Evolutionary conservation across 2,888 invertebrate genomes (phyloP).

Genomic region (Parnassius apollo): DNA sequence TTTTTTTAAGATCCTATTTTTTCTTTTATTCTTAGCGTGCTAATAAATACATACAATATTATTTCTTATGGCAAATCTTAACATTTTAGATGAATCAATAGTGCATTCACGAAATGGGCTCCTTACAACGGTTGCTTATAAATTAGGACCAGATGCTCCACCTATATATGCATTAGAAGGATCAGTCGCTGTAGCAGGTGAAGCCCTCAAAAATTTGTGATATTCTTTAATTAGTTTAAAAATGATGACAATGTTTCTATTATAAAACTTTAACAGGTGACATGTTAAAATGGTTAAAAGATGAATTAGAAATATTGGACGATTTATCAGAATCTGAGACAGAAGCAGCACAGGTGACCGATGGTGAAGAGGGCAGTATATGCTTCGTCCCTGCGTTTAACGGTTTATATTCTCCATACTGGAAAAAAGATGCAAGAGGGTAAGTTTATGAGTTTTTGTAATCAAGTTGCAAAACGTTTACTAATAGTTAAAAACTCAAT

Average conservation of each 20-base stretch:
- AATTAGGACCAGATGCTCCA: conserved; percentile 88
- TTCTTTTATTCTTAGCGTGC: too few species aligned
- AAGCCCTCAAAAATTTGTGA: not conserved
- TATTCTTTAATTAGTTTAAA: not conserved
- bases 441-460: conserved; percentile 38
- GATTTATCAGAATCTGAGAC: conserved; percentile 85
- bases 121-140: conserved; percentile 94
- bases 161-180: conserved; percentile 95
- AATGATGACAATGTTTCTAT: not conserved
- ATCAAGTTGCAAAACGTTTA: too few species aligned
- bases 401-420: conserved; percentile 97
- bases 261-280: conserved; percentile 73
- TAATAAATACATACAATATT: too few species aligned
- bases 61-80: not conserved
- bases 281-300: conserved; percentile 93
- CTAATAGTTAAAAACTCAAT: too few species aligned
- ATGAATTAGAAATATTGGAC: conserved; percentile 89
- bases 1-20: conserved; percentile 9
- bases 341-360: conserved; percentile 51
- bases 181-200: conserved; percentile 91
- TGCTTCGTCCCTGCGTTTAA: conserved; percentile 99
- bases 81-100: conserved; percentile 82
- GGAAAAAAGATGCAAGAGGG: conserved; percentile 95
- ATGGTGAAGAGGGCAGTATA: conserved; percentile 85
- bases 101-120: conserved; percentile 93